Conservation (phyloP, 1,140 invertebrate genomes). For the Drosophila varians region DNA sequence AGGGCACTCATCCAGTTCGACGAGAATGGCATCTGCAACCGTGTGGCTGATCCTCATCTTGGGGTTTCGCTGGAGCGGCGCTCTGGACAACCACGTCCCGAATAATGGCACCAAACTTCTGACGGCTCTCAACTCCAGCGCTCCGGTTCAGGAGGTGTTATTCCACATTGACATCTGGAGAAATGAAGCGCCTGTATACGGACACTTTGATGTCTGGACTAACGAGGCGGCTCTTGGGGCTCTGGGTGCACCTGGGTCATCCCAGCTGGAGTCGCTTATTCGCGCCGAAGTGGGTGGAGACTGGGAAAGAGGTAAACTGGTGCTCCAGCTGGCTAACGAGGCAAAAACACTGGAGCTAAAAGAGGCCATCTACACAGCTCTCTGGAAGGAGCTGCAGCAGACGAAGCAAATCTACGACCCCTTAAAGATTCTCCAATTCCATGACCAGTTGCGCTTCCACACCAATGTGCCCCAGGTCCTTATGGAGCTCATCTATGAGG, state of each 20-base stretch:
- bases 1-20: constrained; percentile 11
- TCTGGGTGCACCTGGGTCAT: neutral
- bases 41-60: constrained; percentile 25
- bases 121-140: constrained; percentile 24
- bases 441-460: constrained; percentile 22
- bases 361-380: constrained; percentile 54
- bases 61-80: neutral
- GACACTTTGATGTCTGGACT: constrained; percentile 43
- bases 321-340: constrained; percentile 38
- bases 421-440: constrained; percentile 45
- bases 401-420: constrained; percentile 63
- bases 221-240: neutral
- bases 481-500: constrained; percentile 15
- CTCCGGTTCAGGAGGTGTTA: constrained; percentile 39
- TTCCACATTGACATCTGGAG: constrained; percentile 50
- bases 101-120: constrained; percentile 25
- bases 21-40: constrained; percentile 4
- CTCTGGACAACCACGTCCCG: neutral
- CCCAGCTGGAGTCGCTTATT: constrained; percentile 43
- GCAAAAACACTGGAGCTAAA: constrained; percentile 51
- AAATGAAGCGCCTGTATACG: neutral
- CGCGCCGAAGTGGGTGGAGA: constrained; percentile 60
- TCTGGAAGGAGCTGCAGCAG: constrained; percentile 66
- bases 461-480: constrained; percentile 34
- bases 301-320: constrained; percentile 43